A percentile compares a stretch with the other conserved stretches of the same genome.
Evolutionary conservation across 2,113 vertebrate genomes (phyloP).

Genomic region (Percina caprodes): DNA sequence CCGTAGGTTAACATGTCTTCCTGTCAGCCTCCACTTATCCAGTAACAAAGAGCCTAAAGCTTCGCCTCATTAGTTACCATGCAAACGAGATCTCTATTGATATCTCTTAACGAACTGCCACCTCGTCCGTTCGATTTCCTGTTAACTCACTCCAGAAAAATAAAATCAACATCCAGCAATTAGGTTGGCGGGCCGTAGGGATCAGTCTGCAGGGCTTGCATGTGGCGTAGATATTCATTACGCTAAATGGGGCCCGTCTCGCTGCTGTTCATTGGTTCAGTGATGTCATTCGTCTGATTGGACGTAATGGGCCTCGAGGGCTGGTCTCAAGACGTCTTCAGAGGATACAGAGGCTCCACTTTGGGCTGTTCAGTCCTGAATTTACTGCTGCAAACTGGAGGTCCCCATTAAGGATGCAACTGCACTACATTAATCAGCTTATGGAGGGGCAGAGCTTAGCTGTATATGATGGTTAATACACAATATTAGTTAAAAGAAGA

Average conservation of each 20-base stretch:
- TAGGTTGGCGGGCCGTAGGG: constrained; percentile 46
- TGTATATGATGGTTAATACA: too few species aligned
- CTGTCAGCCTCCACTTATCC: constrained; percentile 65
- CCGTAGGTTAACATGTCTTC: constrained; percentile 51
- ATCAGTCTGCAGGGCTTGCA: constrained; percentile 40
- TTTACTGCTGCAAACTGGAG: not conserved
- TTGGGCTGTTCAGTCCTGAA: not conserved
- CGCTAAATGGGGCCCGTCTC: constrained; percentile 52
- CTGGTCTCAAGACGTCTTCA: not conserved
- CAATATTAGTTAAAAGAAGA: too few species aligned
- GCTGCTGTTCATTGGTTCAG: constrained; percentile 22
- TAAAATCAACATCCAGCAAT: constrained; percentile 77
- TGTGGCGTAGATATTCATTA: constrained; percentile 54
- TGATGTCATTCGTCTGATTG: constrained; percentile 35
- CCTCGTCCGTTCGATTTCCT: constrained; percentile 74
- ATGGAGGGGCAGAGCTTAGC: not conserved
- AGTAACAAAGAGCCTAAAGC: constrained; percentile 59
- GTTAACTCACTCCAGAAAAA: constrained; percentile 66
- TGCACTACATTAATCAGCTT: not conserved
- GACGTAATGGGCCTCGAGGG: constrained; percentile 1
- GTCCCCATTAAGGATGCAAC: not conserved
- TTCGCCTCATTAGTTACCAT: constrained; percentile 68
- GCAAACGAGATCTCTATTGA: constrained; percentile 75
- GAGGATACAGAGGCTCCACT: not conserved
- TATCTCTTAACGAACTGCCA: constrained; percentile 77